Evolutionary conservation across 53 echinoderm and acorn worm species (phyloP).

Genomic region (Paracentrotus lividus): DNA sequence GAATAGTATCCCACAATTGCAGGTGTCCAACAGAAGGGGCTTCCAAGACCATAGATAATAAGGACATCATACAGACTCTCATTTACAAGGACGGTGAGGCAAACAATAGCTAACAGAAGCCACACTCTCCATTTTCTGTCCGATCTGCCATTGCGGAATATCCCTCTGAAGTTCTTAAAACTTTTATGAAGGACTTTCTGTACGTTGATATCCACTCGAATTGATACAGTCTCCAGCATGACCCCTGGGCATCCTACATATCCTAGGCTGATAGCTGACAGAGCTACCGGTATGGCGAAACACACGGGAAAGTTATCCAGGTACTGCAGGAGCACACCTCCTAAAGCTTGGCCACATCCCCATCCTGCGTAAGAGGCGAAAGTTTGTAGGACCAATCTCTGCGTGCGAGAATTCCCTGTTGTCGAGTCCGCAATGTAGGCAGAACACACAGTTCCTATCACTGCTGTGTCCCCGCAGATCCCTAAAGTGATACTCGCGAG

Average conservation of each 20-base stretch:
- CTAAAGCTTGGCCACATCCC: constrained; percentile 56
- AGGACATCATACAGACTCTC: constrained; percentile 64
- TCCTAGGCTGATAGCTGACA: constrained; percentile 48
- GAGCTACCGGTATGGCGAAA: constrained; percentile 29
- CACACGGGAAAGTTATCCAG: constrained; percentile 43
- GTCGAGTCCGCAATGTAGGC: constrained; percentile 74
- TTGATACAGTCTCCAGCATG: constrained; percentile 64
- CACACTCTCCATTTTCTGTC: constrained; percentile 46
- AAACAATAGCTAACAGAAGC: constrained; percentile 61
- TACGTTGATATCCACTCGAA: neutral
- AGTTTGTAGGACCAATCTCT: constrained; percentile 63
- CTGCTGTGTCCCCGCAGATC: constrained; percentile 63
- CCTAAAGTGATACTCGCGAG: constrained; percentile 59
- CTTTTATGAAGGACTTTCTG: constrained; percentile 58
- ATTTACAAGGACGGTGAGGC: constrained; percentile 17
- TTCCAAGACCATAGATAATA: constrained; percentile 68
- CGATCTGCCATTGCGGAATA: constrained; percentile 19
- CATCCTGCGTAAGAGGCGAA: constrained; percentile 62
- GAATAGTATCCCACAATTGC: constrained; percentile 51
- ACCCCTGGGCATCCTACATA: constrained; percentile 71
- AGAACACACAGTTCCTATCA: constrained; percentile 28
- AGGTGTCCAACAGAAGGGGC: constrained; percentile 76
- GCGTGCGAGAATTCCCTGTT: constrained; percentile 32
- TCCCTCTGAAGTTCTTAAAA: constrained; percentile 34
- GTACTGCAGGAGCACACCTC: constrained; percentile 53